Conservation (phyloP, 2,797 vertebrate species). For the Peromyscus nudipes region DNA sequence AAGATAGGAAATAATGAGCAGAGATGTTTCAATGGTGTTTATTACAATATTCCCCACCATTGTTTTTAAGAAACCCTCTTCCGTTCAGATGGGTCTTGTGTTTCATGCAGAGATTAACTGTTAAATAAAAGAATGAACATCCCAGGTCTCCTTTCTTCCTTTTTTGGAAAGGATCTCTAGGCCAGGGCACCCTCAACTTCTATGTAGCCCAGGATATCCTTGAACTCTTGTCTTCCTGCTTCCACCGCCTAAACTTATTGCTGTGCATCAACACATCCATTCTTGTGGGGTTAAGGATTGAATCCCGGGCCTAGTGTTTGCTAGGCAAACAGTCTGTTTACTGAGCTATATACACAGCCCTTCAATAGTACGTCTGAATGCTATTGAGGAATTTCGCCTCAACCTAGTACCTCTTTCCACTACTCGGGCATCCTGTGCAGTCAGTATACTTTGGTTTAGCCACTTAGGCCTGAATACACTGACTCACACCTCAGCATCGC, state of each 20-base stretch:
- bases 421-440: not conserved
- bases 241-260: not conserved
- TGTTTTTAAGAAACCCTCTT: conserved; percentile 54
- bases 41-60: conserved; percentile 7
- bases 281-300: not conserved
- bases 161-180: not conserved
- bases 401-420: not conserved
- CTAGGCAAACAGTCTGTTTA: not conserved
- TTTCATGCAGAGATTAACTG: conserved; percentile 53
- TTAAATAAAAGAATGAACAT: conserved; percentile 65
- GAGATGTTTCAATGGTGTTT: conserved; percentile 34
- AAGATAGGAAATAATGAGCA: not conserved
- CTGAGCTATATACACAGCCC: not conserved
- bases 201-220: not conserved
- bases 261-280: not conserved
- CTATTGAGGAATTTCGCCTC: not conserved
- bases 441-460: not conserved
- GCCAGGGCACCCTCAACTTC: not conserved
- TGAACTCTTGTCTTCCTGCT: not conserved
- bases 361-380: conserved; percentile 34
- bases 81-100: conserved; percentile 39
- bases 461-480: conserved; percentile 3
- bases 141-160: conserved; percentile 10
- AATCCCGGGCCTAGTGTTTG: not conserved
- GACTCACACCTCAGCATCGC: not conserved